Base-by-base conservation (phyloP, 2,113 vertebrate species). In the Bambusicola thoracicus region DNA sequence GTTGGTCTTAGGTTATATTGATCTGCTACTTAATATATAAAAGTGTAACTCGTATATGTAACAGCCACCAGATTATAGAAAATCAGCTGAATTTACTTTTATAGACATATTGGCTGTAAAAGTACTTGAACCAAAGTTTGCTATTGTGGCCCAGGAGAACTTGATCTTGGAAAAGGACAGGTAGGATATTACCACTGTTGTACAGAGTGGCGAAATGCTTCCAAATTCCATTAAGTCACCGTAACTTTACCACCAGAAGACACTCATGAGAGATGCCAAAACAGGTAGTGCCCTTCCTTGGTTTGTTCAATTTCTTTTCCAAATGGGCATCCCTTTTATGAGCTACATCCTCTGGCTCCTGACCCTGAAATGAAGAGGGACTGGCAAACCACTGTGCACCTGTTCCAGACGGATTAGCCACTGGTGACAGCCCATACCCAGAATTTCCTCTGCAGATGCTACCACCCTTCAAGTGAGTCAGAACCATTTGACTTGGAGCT, bases 401-500 rank as follows among this genome's bases (percentile, higher is more conserved):
- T 95, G 94, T 63, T 95, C 87, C 46, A 74, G 59, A 14, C 16
- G 67, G 89, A 91, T 94, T 95, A 96, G 75, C 72, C 84, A 82
- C 81, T 0, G 4, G 53, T 73, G 81, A 86, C 79, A 66, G 78
- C 55, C 78, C 81, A 74, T 87, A 38, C 30, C 55, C 91, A 63
- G 85, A 85, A 91, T 94, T 92, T 95, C 79, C 85, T 92, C 72
- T 87, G 44, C 94, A 95, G 84, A 92, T 92, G 84, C 67, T 46
- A 82, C 29, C n/a, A 87, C 49, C 56, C 89, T 89, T 91, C 94
- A 96, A 94, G 81, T 93, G 94, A 94, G 87, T 95, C 95, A 96
- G 79, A 87, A 85, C 82, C 72, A 74, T 87, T 91, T 96, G 95
- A 92, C 92, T 80, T 77, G 4, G 68, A 90, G 92, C 93, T 96